Evolutionary conservation across 2,113 vertebrate genomes (phyloP).

Genomic region (Polypterus bichir): DNA sequence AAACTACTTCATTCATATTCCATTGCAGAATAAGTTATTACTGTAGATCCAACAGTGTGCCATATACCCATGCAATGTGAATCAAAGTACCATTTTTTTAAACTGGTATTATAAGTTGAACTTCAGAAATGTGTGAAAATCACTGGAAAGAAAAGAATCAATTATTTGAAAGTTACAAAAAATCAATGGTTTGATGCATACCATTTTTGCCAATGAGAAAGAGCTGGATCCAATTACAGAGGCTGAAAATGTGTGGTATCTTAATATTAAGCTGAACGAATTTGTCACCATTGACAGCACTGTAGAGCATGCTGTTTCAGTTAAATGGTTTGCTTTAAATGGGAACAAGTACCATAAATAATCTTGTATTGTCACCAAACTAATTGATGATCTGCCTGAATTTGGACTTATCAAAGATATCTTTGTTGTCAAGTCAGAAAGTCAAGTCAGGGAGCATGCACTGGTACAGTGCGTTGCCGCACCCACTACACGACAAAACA

Average conservation of each 20-base stretch:
- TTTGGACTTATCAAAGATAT: no score
- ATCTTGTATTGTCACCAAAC: no score
- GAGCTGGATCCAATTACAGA: slow-evolving; percentile 3
- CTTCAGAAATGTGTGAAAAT: slow-evolving; percentile 20
- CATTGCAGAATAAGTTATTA: slow-evolving; percentile 10
- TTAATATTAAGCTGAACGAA: slow-evolving; percentile 8
- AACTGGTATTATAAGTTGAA: slow-evolving; percentile 8
- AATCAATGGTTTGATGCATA: slow-evolving; percentile 4
- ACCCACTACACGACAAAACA: no score
- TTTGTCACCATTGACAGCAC: slow-evolving; percentile 11
- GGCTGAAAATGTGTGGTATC: slow-evolving; percentile 7
- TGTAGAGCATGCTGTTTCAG: slow-evolving; percentile 6
- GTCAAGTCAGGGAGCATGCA: no score
- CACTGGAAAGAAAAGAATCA: slow-evolving; percentile 6
- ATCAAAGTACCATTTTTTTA: slow-evolving; percentile 12
- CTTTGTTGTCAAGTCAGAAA: no score
- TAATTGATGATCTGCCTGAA: no score
- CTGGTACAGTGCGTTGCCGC: no score
- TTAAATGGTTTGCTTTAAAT: slow-evolving; percentile 10
- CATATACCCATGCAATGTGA: slow-evolving; percentile 19
- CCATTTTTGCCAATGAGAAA: slow-evolving; percentile 12
- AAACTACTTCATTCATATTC: slow-evolving; percentile 21
- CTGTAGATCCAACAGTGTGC: slow-evolving; percentile 14
- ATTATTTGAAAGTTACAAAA: slow-evolving; percentile 15
- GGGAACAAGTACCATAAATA: slow-evolving; percentile 6